Evolutionary conservation across 1,140 invertebrate genomes (phyloP), one percentile per base, ranked within the genome.

Genomic region (Drosophila orena): DNA sequence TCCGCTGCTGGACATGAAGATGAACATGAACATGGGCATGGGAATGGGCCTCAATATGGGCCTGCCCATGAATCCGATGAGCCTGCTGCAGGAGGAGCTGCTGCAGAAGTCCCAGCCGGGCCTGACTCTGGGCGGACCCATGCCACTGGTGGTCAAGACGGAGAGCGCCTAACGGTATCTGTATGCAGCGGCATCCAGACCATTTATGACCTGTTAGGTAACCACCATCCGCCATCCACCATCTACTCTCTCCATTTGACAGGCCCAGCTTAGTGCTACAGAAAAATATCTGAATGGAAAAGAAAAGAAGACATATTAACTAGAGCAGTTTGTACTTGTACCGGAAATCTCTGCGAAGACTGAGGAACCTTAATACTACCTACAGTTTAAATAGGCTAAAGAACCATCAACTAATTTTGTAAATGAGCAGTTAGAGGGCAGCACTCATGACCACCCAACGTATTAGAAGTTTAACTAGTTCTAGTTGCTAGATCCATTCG

Each of bases 331-430:
- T 71, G 76, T 79, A 83, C 68, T 61, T 68, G 72, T 81, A 88
- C 73, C 79, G 77, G 74, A 89, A 91, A 91, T 91, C 90, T 92
- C 89, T 92, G 91, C 89, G 61, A 92, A 92, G 91, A 92, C 91
- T 92, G 91, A 92, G 68, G 91, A 91, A 91, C 83, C 84, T 90
- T 84, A 78, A 77, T 90, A 89, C 84, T 89, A 89, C 84, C 84
- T 89, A 89, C 77, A 89, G 62, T 84, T 79, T 57, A 65, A 44
- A 73, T 59, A 60, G 56, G 59, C 61, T 58, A 71, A 60, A 58
- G 52, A 71, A 59, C 17, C 55, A 59, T 43, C 61, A 40, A 53
- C 24, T 73, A 64, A 43, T 73, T 50, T 75, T 64, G 50, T 78
- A 35, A 42, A 43, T 22, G 59, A 38, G 14, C 22, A 35, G 40